These are phyloP conservation scores for Eretmocerus hayati DNA, from an alignment of 2,888 invertebrate genomes.

Conservation along the genomic window DNA sequence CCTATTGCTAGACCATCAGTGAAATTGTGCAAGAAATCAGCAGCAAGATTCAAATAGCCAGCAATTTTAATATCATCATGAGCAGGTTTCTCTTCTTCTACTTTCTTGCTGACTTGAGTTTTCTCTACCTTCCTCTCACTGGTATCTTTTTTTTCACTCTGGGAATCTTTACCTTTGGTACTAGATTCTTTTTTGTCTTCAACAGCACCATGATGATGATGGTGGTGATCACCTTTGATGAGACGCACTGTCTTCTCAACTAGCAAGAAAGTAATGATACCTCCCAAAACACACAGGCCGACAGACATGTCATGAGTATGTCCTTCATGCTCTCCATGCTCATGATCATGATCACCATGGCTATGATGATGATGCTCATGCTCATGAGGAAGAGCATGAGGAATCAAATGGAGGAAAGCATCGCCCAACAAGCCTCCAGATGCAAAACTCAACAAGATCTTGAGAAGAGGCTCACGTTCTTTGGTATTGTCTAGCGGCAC, in stretches of 20 bases:
- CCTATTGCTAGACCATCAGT: conserved; percentile 99
- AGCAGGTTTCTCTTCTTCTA: conserved; percentile 10
- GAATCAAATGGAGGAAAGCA: conserved; percentile 97
- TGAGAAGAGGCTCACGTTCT: conserved; percentile 78
- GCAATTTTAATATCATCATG: conserved; percentile 64
- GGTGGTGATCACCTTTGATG: conserved; percentile 78
- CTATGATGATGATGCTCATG: conserved; percentile 50
- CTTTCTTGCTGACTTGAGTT: conserved; percentile 9
- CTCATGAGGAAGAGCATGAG: conserved; percentile 73
- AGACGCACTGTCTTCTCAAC: conserved; percentile 90
- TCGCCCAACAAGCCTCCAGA: conserved; percentile 95
- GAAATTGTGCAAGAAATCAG: conserved; percentile 98
- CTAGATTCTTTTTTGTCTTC: conserved; percentile 28
- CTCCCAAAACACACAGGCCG: conserved; percentile 89
- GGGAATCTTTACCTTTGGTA: conserved; percentile 9
- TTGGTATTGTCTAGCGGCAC: conserved; percentile 85
- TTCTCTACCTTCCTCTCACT: conserved; percentile 28
- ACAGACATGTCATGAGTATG: conserved; percentile 79
- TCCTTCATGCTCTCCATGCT: conserved; percentile 48
- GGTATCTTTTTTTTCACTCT: conserved; percentile 27
- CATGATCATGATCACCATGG: conserved; percentile 51
- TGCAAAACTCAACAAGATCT: conserved; percentile 86
- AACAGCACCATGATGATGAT: conserved; percentile 28
- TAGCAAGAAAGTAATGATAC: conserved; percentile 84
- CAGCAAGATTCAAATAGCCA: conserved; percentile 93